phyloP scores from a whole-genome alignment of 1,140 invertebrate genomes.

The Vollenhovia emeryi region DNA sequence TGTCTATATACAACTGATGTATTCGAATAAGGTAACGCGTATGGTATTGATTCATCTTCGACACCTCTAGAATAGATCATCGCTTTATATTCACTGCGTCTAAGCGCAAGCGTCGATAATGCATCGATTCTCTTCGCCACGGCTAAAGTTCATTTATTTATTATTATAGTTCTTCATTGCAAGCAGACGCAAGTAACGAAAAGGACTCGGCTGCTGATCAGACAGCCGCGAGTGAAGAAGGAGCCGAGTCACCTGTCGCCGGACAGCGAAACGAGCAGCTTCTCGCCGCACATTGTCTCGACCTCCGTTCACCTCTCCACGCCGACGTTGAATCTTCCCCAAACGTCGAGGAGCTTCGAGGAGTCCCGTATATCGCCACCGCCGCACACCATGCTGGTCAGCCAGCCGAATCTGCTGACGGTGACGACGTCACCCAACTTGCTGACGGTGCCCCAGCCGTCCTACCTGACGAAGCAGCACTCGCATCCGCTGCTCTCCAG shows the following conservation, averaged over 20 bases:
- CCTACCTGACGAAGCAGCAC: constrained; percentile 88
- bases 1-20: neutral
- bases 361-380: constrained; percentile 66
- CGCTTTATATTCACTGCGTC: neutral
- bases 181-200: constrained; percentile 51
- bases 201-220: constrained; percentile 84
- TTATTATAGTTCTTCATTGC: constrained; percentile 61
- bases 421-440: constrained; percentile 85
- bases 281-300: constrained; percentile 79
- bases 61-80: neutral
- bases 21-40: neutral
- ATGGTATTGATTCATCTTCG: neutral
- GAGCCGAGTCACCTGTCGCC: constrained; percentile 86
- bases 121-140: neutral
- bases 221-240: constrained; percentile 89
- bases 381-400: constrained; percentile 57
- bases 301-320: constrained; percentile 81
- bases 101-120: neutral
- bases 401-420: constrained; percentile 68
- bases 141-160: constrained; percentile 27
- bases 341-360: constrained; percentile 87
- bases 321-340: constrained; percentile 86
- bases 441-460: constrained; percentile 86
- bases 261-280: constrained; percentile 80
- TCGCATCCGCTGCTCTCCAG: constrained; percentile 88